Evolutionary conservation across 2,888 invertebrate species (phyloP), one percentile per base, ranked within the genome.

Genomic region (Blera fallax): DNA sequence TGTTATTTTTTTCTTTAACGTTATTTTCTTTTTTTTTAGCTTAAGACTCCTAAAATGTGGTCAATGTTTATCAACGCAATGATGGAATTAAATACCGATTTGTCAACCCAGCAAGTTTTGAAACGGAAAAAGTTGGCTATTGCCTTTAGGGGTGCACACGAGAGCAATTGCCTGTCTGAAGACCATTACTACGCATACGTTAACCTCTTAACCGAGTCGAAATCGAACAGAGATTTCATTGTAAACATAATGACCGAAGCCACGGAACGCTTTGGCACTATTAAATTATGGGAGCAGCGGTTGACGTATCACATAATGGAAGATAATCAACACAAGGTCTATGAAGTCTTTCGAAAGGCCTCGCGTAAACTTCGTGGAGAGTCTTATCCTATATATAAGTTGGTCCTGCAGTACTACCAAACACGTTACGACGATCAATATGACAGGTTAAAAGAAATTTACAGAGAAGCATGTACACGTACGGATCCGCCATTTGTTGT

Each of bases 31-130:
- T 45, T 21, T 52, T 37, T 76, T 83, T 4, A 89, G 89, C 88
- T 93, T 1, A 92, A 93, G 87, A 93, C 93, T 1, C 91, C 92
- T 87, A 91, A 92, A 88, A 94, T 94, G 93, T 94, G 94, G 94
- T 92, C 92, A 0, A 88, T 93, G 1, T 95, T 94, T 87, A 90
- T 95, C 64, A 93, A 94, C 80, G 93, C 93, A 24, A 91, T 95
- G 90, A 87, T 94, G 27, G 93, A 94, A 87, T 90, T 94, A 0
- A 93, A 93, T 89, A 91, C 92, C 24, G 93, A 94, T 74, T 87
- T 90, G 11, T 90, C 90, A 1, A 90, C 91, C 0, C 91, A 94
- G 29, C 92, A 93, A 1, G 92, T 91, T 43, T 92, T 93, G 11
- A 94, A 93, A 87, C 92, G 92, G 27, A 93, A 93, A 78, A 90